Percentiles rank a stretch among this genome's conserved stretches.
phyloP scores from a whole-genome alignment of 2,113 vertebrate genomes.

The Aegotheles bennettii region DNA sequence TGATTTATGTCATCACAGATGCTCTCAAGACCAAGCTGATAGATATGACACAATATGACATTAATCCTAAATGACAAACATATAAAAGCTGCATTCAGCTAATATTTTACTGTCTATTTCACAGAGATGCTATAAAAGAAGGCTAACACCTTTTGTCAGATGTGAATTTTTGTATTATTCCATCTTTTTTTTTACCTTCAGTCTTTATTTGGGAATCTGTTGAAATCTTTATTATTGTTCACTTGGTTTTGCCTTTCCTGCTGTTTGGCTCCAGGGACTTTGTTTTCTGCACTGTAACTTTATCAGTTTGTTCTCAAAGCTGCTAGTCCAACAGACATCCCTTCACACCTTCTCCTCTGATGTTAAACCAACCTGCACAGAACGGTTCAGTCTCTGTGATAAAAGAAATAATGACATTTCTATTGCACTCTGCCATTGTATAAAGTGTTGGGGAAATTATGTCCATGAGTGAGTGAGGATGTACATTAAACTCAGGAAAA shows the following conservation, averaged over 20 bases:
- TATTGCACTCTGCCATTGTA: neutral
- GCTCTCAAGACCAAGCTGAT: neutral
- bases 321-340: neutral
- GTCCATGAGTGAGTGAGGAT: neutral
- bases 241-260: neutral
- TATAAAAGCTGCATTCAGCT: neutral
- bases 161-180: neutral
- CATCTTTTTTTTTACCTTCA: neutral
- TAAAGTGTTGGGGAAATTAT: neutral
- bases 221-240: neutral
- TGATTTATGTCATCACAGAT: constrained; percentile 4
- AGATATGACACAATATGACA: neutral
- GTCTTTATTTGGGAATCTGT: neutral
- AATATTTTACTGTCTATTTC: neutral
- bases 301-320: neutral
- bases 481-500: neutral
- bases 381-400: neutral
- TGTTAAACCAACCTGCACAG: neutral
- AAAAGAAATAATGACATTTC: neutral
- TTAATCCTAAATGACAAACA: constrained; percentile 23
- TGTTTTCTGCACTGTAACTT: neutral
- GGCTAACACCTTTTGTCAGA: neutral
- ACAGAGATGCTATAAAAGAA: neutral
- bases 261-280: neutral
- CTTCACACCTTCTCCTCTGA: neutral